Conservation (phyloP, 2,888 invertebrate species). For the Cotesia congregata region DNA sequence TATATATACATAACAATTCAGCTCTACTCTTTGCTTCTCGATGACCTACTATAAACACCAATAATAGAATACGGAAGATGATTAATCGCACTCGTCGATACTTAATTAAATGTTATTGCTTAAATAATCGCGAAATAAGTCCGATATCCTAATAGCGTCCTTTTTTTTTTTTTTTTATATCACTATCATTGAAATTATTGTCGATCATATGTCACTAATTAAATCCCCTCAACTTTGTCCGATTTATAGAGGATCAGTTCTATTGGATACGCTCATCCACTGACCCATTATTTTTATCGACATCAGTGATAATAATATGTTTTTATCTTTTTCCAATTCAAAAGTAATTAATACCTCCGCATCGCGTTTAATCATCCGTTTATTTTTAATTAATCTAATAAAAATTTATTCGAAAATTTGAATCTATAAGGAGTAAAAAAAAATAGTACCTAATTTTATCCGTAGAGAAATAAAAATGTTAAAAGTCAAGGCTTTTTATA, state of each 20-base stretch:
- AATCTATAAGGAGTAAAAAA: not conserved
- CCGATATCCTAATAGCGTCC: not conserved
- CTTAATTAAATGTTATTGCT: constrained; percentile 20
- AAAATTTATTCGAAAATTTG: not conserved
- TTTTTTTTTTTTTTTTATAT: not conserved
- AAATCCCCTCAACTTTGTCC: no score
- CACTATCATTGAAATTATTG: not conserved
- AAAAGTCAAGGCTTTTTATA: not conserved
- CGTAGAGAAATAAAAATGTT: not conserved
- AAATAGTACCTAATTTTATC: not conserved
- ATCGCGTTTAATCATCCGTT: not conserved
- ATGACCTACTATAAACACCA: constrained; percentile 28
- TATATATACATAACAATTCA: not conserved
- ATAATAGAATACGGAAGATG: constrained; percentile 26
- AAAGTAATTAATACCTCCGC: not conserved
- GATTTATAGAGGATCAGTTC: no score
- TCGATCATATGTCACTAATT: no score
- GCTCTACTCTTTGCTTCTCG: not conserved
- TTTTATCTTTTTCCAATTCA: not conserved
- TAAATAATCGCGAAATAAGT: constrained; percentile 26
- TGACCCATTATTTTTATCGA: constrained; percentile 38
- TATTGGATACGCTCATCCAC: constrained; percentile 3
- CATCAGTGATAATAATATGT: not conserved
- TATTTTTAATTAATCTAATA: not conserved
- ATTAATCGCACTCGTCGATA: constrained; percentile 22